phyloP scores from a whole-genome alignment of 92 coral and sea anemone genomes.

The Porites divaricata region DNA sequence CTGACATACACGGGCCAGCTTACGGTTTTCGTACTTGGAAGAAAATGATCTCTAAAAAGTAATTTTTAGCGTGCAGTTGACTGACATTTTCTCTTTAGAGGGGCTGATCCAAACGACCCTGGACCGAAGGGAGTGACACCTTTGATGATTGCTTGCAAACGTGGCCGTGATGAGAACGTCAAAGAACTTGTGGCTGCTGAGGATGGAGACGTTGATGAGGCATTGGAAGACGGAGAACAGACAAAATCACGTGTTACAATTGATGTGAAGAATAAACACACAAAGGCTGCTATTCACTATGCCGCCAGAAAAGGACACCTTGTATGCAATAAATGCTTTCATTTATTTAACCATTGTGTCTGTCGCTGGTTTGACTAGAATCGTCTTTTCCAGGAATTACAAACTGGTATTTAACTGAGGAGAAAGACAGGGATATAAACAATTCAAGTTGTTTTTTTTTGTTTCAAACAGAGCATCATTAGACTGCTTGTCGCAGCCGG shows the following conservation, averaged over 20 bases:
- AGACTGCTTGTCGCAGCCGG: conserved; percentile 71
- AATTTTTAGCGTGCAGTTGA: not conserved
- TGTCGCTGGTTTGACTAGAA: too few species aligned
- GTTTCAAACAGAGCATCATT: conserved; percentile 51
- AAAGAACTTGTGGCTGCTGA: conserved; percentile 58
- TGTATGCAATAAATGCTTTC: conserved; percentile 28
- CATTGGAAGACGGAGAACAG: conserved; percentile 40
- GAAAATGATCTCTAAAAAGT: too few species aligned
- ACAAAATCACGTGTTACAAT: conserved; percentile 35
- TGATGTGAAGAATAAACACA: conserved; percentile 58
- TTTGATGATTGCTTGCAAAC: conserved; percentile 75
- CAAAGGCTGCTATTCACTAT: conserved; percentile 69
- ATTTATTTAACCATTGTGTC: too few species aligned
- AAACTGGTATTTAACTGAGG: too few species aligned
- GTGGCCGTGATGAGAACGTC: conserved; percentile 64
- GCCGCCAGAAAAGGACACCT: conserved; percentile 67
- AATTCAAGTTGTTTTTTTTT: not conserved
- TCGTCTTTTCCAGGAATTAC: too few species aligned
- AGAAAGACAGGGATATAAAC: too few species aligned
- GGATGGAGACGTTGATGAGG: conserved; percentile 22
- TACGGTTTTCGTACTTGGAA: not conserved
- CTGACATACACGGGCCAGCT: too few species aligned
- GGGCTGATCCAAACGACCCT: conserved; percentile 73
- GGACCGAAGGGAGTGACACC: conserved; percentile 73
- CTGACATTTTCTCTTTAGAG: conserved; percentile 29